These are phyloP conservation scores for Scolopax bukidnonensis DNA, from an alignment of 2,797 vertebrate genomes.

Conservation along the genomic window DNA sequence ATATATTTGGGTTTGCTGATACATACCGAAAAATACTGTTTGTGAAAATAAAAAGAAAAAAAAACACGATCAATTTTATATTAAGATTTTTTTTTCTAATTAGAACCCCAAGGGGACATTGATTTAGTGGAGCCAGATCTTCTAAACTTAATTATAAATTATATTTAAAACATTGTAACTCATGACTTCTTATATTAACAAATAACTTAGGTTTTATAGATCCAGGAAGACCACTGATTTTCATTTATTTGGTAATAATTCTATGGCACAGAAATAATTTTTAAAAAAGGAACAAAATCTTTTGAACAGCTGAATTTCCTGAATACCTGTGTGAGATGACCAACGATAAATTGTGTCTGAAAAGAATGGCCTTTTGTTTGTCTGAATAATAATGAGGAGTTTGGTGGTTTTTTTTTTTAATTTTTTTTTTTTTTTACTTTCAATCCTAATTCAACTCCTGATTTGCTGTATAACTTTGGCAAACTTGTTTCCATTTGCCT, in stretches of 20 bases:
- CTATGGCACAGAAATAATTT: background rate
- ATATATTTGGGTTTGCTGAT: background rate
- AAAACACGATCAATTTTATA: background rate
- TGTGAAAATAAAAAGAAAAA: background rate
- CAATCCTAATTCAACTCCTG: background rate
- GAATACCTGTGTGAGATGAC: slow-evolving; percentile 49
- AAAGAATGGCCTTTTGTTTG: slow-evolving; percentile 44
- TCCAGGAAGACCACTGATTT: background rate
- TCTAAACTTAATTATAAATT: background rate
- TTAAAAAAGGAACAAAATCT: background rate
- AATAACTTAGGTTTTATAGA: background rate
- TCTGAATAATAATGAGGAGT: background rate
- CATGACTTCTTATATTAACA: background rate
- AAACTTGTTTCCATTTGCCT: background rate
- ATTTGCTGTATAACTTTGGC: background rate
- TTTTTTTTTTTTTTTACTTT: background rate
- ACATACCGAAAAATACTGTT: background rate
- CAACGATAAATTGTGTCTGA: background rate
- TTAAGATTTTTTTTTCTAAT: background rate
- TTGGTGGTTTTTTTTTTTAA: background rate
- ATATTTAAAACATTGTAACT: background rate
- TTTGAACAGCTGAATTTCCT: slow-evolving; percentile 34
- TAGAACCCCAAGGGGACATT: background rate
- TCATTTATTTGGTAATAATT: background rate
- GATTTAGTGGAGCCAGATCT: background rate